Evolutionary conservation across 1,140 invertebrate species (phyloP), one percentile per base, ranked within the genome.

Genomic region (Aphelinus atriplicis): DNA sequence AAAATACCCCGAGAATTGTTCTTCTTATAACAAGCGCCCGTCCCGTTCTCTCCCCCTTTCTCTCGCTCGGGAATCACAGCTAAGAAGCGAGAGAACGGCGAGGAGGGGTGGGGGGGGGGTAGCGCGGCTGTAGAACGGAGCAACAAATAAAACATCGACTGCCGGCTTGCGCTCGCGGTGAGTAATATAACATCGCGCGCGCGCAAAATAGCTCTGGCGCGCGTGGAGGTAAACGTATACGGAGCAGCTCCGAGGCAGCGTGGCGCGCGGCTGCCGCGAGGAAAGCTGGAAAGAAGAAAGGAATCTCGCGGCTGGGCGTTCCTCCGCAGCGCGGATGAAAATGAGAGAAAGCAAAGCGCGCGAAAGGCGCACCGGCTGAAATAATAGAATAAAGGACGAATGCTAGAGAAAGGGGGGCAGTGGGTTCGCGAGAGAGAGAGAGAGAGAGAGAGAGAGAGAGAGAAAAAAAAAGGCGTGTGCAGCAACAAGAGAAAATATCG

Each of bases 91-190:
- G 51, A 68, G 46, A 56, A 42, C 5, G 50, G 53, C 55, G 55
- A 51, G 58, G 64, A 43, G 61, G 7, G 66, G 50, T 43, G 56
- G 45, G 69, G 10, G 53, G 58, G 70, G 42, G 26, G 26, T 26
- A 63, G 47, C 51, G 45, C 45, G 50, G 51, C 9, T 7, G 48
- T 62, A 53, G 26, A 3, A 46, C 7, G 5, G 6, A 26, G 51
- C n/a, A 64, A 43, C 42, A 74, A 77, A 73, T 70, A 74, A 74
- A 77, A 76, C 68, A 64, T 77, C 55, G 45, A 26, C 42, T 10
- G 53, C 5, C 53, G 53, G 10, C 26, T 26, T 26, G 26, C 26
- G 26, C 26, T 26, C 26, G 26, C 26, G 26, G 26, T 26, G 26
- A 26, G 26, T 26, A 26, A 26, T 26, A 26, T 26, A 26, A 26